A percentile compares a stretch with the other conserved stretches of the same genome.
Conservation (phyloP, 2,113 vertebrate species). For the Chlamydotis undulata region DNA sequence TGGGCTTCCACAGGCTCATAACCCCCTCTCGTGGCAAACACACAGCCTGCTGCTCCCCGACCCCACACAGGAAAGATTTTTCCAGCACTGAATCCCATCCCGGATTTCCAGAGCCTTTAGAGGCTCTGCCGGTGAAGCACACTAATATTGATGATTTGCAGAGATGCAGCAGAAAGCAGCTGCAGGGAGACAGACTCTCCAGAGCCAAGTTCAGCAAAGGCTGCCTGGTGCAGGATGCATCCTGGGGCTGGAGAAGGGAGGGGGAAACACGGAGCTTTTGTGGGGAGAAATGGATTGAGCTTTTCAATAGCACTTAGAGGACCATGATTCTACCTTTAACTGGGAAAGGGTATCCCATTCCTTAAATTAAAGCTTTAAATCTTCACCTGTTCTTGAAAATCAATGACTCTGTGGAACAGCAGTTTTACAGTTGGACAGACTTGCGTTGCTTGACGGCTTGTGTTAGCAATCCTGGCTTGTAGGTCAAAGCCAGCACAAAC, state of each 20-base stretch:
- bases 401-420: accelerated
- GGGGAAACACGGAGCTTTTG: background rate
- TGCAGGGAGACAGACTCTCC: background rate
- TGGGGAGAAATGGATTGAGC: accelerated
- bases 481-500: accelerated
- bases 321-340: accelerated
- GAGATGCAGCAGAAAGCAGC: background rate
- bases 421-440: background rate
- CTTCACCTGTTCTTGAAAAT: background rate
- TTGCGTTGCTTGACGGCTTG: background rate
- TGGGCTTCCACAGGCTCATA: background rate
- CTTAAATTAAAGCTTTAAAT: background rate
- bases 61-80: background rate
- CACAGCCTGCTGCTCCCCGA: background rate
- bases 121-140: background rate
- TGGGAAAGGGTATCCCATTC: background rate
- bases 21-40: slow-evolving; percentile 18
- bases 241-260: background rate
- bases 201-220: background rate
- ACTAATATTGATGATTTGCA: background rate
- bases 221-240: background rate
- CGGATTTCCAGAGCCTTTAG: background rate
- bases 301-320: accelerated
- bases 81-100: background rate
- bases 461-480: background rate